Conservation (phyloP, 1,140 invertebrate genomes). For the Monomorium pharaonis region DNA sequence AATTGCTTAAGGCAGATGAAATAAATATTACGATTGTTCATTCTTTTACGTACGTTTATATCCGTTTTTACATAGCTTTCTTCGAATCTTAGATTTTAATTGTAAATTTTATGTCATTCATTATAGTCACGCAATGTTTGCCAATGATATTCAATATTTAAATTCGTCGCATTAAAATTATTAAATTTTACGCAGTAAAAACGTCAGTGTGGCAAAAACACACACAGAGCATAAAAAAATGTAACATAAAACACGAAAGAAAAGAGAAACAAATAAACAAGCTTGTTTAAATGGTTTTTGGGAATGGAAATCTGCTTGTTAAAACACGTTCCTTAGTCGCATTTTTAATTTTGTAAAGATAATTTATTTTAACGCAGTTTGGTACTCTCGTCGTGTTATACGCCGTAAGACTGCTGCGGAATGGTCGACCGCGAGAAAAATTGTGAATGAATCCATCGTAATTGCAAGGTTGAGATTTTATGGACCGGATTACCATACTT, state of each 20-base stretch:
- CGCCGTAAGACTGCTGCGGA: slow-evolving; percentile 33
- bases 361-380: slow-evolving; percentile 7
- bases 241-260: neutral
- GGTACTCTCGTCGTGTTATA: neutral
- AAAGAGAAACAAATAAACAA: neutral
- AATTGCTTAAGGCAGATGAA: neutral
- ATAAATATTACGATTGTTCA: neutral
- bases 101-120: neutral
- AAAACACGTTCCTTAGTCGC: neutral
- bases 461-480: slow-evolving; percentile 50
- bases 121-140: neutral
- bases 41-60: neutral
- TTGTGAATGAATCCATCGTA: slow-evolving; percentile 41
- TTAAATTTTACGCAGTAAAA: neutral
- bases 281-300: neutral
- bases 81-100: neutral
- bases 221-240: neutral
- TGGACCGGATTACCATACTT: slow-evolving; percentile 46
- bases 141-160: neutral
- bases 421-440: slow-evolving; percentile 62
- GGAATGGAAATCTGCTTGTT: neutral
- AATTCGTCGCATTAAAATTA: neutral
- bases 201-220: neutral
- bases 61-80: neutral
- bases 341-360: neutral